phyloP scores from a whole-genome alignment of 35 echinoderm and acorn worm species.

The Chiridota heheva region DNA sequence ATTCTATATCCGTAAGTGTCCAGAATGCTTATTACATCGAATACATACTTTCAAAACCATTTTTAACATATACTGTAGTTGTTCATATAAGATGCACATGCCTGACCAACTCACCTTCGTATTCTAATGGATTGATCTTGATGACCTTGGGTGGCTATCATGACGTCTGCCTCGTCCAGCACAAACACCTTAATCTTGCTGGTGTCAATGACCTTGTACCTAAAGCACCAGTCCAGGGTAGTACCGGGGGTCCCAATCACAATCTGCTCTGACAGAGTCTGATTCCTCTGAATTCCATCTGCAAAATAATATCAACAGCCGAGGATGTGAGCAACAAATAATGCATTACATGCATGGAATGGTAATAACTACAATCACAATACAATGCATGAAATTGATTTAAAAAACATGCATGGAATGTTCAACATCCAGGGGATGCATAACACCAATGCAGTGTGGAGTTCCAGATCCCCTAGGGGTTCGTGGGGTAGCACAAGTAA shows the following conservation, averaged over 20 bases:
- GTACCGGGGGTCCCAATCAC: conserved; percentile 94
- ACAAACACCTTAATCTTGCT: conserved; percentile 81
- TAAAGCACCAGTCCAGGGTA: conserved; percentile 86
- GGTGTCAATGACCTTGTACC: conserved; percentile 63
- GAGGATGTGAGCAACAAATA: not conserved
- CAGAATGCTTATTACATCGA: not conserved
- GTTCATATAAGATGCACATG: too few species aligned
- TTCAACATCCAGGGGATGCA: too few species aligned
- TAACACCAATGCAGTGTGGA: too few species aligned
- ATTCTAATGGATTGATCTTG: conserved; percentile 94
- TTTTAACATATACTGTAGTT: too few species aligned
- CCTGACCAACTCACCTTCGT: conserved; percentile 67
- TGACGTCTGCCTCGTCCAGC: conserved; percentile 96
- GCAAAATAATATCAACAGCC: not conserved
- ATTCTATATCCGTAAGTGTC: not conserved
- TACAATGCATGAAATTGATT: too few species aligned
- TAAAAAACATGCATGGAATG: too few species aligned
- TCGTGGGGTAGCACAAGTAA: too few species aligned
- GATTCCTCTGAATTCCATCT: conserved; percentile 50
- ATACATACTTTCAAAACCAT: too few species aligned
- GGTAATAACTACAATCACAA: too few species aligned
- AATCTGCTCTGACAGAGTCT: conserved; percentile 77
- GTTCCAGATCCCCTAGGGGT: too few species aligned
- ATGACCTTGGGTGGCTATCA: conserved; percentile 98
- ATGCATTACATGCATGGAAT: not conserved